Base-by-base conservation (phyloP, 2,888 invertebrate genomes). In the Formica aserva region DNA sequence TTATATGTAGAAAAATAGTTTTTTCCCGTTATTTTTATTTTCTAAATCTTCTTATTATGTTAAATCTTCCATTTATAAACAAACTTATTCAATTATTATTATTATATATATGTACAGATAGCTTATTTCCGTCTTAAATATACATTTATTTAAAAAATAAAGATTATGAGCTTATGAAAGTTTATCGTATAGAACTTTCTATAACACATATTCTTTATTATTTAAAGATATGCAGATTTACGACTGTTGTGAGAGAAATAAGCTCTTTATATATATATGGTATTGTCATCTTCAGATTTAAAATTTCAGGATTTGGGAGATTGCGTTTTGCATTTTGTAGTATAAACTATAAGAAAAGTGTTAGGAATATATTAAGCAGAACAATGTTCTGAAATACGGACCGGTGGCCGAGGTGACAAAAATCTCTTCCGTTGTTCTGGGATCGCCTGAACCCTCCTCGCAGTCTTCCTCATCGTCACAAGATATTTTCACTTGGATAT, bases 401-500 rank as follows among this genome's bases (percentile, higher is more conserved):
- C 94, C 94, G 74, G 94, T 94, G 52, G 94, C 91, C 9, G 96
- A 92, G 94, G 94, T 96, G 38, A 94, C 92, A 85, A 94, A 91
- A 83, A 94, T 92, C 72, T 94, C 94, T 86, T 94, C 94, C 90
- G 97, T 97, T 4, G 97, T 97, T 84, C 74, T 97, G 97, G 88
- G 97, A 96, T 93, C 94, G 0, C 98, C 98, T 0, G 98, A 98
- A 0, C 98, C 98, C 89, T 97, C 97, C 83, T 97, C 96, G 91
- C 98, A 98, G 92, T 95, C 95, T 87, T 98, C 98, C 94, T 98
- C 98, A 94, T 98, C 98, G 91, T 98, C 98, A 92, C 97, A 97
- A 0, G 93, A 92, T 45, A 15, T 15, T 45, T 4, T 45, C 41
- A 45, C 92, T 84, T 94, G 92, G 41, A 92, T 89, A 86, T 94